Evolutionary conservation across 2,888 invertebrate genomes (phyloP).

Genomic region (Hetaerina titia): DNA sequence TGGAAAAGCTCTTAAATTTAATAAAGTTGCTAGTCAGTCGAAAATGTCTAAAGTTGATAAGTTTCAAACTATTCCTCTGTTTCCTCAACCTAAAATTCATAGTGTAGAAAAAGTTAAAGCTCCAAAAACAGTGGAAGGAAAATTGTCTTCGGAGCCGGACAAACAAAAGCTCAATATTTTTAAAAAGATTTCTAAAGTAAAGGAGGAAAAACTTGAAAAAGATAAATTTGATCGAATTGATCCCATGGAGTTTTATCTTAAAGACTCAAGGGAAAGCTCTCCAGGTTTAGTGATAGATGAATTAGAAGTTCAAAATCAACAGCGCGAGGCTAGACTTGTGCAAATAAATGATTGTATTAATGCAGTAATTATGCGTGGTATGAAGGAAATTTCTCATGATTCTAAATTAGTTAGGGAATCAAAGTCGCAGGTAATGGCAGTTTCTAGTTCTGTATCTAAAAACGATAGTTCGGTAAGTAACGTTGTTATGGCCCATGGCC

Average conservation of each 20-base stretch:
- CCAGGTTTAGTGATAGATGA: slow-evolving; percentile 71
- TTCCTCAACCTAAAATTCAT: slow-evolving; percentile 41
- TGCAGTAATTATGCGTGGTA: slow-evolving; percentile 72
- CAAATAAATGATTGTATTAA: slow-evolving; percentile 73
- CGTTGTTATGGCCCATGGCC: slow-evolving; percentile 57
- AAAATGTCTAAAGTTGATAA: slow-evolving; percentile 65
- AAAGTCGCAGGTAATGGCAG: slow-evolving; percentile 76
- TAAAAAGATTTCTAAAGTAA: slow-evolving; percentile 87
- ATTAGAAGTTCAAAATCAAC: slow-evolving; percentile 68
- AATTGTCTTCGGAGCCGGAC: slow-evolving; percentile 88
- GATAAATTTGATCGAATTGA: slow-evolving; percentile 72
- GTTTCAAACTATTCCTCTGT: slow-evolving; percentile 41
- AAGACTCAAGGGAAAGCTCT: slow-evolving; percentile 70
- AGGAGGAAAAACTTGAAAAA: slow-evolving; percentile 85
- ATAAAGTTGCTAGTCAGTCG: slow-evolving; percentile 59
- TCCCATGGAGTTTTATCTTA: slow-evolving; percentile 44
- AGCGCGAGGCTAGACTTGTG: slow-evolving; percentile 71
- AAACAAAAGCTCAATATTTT: slow-evolving; percentile 92
- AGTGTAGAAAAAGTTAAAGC: slow-evolving; percentile 69
- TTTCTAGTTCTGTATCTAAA: slow-evolving; percentile 68
- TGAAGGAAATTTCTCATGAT: slow-evolving; percentile 76
- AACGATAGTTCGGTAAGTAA: slow-evolving; percentile 29
- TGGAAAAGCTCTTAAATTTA: slow-evolving; percentile 51
- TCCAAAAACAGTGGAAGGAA: slow-evolving; percentile 74
- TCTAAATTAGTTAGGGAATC: slow-evolving; percentile 75